Evolutionary conservation across 2,113 vertebrate genomes (phyloP).

Genomic region (Archilochus colubris): DNA sequence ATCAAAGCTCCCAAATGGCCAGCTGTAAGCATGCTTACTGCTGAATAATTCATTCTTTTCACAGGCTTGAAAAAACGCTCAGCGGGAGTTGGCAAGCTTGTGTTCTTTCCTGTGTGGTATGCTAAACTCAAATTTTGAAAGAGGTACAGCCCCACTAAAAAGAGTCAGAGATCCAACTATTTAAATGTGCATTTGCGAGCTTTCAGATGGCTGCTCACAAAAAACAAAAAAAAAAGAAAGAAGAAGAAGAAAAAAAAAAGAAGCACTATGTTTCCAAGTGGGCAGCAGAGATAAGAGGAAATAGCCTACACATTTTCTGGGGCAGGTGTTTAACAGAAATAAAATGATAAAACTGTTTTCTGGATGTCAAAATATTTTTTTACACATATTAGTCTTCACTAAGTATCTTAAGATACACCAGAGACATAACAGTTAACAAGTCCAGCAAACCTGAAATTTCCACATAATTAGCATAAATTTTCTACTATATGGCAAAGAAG

Average conservation of each 20-base stretch:
- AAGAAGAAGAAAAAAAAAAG: background rate
- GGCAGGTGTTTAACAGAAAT: conserved; percentile 59
- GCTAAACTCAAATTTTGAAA: conserved; percentile 83
- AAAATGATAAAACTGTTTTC: conserved; percentile 24
- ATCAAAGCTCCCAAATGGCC: conserved; percentile 96
- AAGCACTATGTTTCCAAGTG: conserved; percentile 12
- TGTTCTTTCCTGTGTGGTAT: conserved; percentile 82
- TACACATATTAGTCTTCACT: background rate
- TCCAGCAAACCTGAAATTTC: conserved; percentile 32
- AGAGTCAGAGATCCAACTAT: conserved; percentile 66
- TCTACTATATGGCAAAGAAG: background rate
- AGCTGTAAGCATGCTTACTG: conserved; percentile 95
- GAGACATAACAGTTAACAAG: background rate
- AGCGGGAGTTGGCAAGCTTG: conserved; percentile 85
- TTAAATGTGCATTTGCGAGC: conserved; percentile 66
- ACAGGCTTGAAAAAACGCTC: conserved; percentile 89
- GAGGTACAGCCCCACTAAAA: conserved; percentile 66
- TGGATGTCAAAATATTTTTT: background rate
- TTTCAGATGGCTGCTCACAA: conserved; percentile 49
- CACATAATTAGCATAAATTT: conserved; percentile 5
- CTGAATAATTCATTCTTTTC: conserved; percentile 96
- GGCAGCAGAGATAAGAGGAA: conserved; percentile 18
- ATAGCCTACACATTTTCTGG: background rate
- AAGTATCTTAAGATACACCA: background rate
- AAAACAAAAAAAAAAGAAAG: background rate